phyloP scores from a whole-genome alignment of 1,140 invertebrate species.

The Neodiprion fabricii region DNA sequence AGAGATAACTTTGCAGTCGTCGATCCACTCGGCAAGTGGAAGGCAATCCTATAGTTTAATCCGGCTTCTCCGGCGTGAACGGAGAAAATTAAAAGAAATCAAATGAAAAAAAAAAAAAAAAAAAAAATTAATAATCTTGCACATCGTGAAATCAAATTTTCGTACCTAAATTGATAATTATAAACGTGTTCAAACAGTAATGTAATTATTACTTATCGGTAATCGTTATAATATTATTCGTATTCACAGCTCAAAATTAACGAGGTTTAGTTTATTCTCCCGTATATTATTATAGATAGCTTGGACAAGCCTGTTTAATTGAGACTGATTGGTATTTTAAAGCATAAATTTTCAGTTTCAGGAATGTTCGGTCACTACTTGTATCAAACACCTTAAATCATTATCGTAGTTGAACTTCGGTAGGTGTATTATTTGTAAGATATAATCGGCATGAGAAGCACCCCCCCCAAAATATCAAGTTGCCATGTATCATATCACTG shows the following conservation, averaged over 20 bases:
- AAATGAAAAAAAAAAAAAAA: neutral
- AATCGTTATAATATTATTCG: slow-evolving; percentile 4
- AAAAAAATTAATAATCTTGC: neutral
- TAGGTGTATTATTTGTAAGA: neutral
- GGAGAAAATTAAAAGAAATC: too few relatives aligned
- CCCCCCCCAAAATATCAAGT: too few relatives aligned
- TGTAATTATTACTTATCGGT: neutral
- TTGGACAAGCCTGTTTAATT: neutral
- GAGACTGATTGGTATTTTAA: neutral
- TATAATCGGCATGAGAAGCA: too few relatives aligned
- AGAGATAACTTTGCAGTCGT: neutral
- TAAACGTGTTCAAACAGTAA: neutral
- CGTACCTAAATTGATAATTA: neutral
- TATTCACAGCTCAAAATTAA: slow-evolving; percentile 7
- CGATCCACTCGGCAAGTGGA: neutral
- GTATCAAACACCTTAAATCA: neutral
- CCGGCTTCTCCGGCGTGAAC: neutral
- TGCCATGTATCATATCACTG: neutral
- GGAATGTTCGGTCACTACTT: neutral
- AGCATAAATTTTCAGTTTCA: neutral
- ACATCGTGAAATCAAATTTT: neutral
- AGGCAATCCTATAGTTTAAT: neutral
- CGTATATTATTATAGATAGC: neutral
- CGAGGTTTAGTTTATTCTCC: neutral
- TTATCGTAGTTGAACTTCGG: neutral